Evolutionary conservation across 2,888 invertebrate species (phyloP), one percentile per base, ranked within the genome.

Genomic region (Andricus quercusramuli): DNA sequence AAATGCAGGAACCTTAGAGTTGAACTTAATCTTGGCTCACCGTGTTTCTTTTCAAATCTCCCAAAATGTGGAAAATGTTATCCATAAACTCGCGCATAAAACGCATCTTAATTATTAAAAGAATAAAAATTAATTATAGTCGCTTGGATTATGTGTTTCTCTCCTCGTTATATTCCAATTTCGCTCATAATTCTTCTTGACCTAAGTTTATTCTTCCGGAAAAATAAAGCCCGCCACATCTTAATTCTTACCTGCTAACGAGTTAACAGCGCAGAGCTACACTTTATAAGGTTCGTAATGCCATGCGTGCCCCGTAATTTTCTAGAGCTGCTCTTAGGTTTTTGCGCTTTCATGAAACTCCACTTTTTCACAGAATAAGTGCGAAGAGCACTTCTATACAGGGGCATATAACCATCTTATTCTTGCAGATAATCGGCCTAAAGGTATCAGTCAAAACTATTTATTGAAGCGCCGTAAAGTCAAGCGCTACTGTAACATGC

Each of bases 241-340:
- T 85, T 88, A 88, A 90, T 89, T 87, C 82, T 81, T 82, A 79
- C 81, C 83, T 80, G 84, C 87, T 90, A 90, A 90, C 90, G 90
- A 90, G 89, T 86, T 85, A 82, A 85, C 85, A 86, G 85, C 81
- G 80, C 80, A 81, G 83, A 80, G 79, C 81, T 85, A 83, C 82
- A 83, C 85, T 86, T 89, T 86, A 86, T 85, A 85, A 88, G 84
- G 85, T 86, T 88, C 87, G 84, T 89, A 85, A 83, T 83, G 70
- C 81, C 82, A 74, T 84, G 83, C 84, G 78, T 85, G 84, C 82
- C 84, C 85, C 85, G 81, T 85, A 85, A 86, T 86, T 86, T 86
- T 74, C 56, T 81, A 85, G 80, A 83, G 83, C 80, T 85, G 78
- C 83, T 84, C 81, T 81, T 78, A 67, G 80, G 83, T 85, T 85